Evolutionary conservation across 2,888 invertebrate genomes (phyloP), one percentile per base, ranked within the genome.

Genomic region (Folsomia manolachei): DNA sequence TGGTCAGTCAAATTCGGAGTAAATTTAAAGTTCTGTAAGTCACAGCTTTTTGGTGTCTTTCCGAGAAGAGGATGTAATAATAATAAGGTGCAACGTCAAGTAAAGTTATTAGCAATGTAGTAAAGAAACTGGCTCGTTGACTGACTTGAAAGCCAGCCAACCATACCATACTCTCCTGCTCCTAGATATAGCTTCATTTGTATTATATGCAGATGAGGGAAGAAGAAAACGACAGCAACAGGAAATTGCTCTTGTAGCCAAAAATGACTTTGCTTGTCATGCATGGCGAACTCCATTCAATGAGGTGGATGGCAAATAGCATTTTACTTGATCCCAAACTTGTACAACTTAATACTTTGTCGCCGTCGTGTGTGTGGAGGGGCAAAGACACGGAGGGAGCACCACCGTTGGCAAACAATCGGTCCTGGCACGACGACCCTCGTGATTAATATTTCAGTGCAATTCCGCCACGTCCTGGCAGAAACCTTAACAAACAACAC

Each of bases 221-320:
- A 65, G n/a, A n/a, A n/a, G n/a, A n/a, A n/a, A n/a, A n/a, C 71
- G 64, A 73, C 72, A 77, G 71, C 68, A 74, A 77, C 79, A 75
- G 79, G 79, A 79, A 79, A 79, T 77, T 79, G 77, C 74, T 79
- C 74, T 76, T 65, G 73, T 68, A 71, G 73, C 71, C 65, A 67
- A 75, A 79, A 77, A 75, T 74, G 76, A 76, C 75, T 77, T n/a
- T 79, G 77, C 75, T 77, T 79, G 77, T 79, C 76, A 77, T 77
- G 79, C 77, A 77, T 79, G 75, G 79, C 65, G 71, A 76, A 73
- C 74, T 72, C 69, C 70, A 76, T 72, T 79, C 79, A 79, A 79
- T 79, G 79, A 76, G 77, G 69, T 72, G 73, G 26, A 67, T 24
- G 23, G 60, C n/a, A 60, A 39, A 39, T 39, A 39, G 39, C 39